Evolutionary conservation across 2,113 vertebrate genomes (phyloP).

Genomic region (Xerus inauris): DNA sequence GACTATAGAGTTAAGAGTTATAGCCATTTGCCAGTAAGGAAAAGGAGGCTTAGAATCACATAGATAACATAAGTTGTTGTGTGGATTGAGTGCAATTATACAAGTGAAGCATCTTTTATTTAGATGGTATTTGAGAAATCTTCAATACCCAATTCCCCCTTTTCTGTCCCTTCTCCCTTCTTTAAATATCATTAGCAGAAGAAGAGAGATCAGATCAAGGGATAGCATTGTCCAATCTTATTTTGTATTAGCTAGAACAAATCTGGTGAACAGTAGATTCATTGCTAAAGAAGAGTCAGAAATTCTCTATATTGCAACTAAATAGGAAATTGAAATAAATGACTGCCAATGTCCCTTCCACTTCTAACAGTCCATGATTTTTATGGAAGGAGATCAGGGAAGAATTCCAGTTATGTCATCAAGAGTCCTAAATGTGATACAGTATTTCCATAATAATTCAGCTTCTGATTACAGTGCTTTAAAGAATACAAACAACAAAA

Average conservation of each 20-base stretch:
- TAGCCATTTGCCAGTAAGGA: neutral
- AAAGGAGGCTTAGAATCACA: neutral
- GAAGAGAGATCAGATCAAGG: neutral
- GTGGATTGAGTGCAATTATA: neutral
- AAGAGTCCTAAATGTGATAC: neutral
- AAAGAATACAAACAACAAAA: conserved; percentile 20
- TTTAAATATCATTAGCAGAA: neutral
- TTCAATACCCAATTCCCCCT: neutral
- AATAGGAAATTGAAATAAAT: neutral
- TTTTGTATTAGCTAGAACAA: neutral
- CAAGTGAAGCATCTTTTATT: neutral
- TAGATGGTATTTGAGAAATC: neutral
- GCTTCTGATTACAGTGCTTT: neutral
- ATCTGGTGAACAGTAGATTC: neutral
- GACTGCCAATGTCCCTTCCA: neutral
- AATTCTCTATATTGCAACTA: conserved; percentile 24
- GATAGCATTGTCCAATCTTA: neutral
- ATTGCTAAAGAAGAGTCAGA: conserved; percentile 25
- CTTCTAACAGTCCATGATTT: conserved; percentile 3
- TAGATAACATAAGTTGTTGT: neutral
- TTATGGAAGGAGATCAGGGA: conserved; percentile 4
- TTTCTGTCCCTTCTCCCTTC: neutral
- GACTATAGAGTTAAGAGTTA: neutral
- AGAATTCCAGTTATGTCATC: conserved; percentile 3
- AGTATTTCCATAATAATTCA: conserved; percentile 25